Base-by-base conservation (phyloP, 1,140 invertebrate species). In the Thrips palmi region DNA sequence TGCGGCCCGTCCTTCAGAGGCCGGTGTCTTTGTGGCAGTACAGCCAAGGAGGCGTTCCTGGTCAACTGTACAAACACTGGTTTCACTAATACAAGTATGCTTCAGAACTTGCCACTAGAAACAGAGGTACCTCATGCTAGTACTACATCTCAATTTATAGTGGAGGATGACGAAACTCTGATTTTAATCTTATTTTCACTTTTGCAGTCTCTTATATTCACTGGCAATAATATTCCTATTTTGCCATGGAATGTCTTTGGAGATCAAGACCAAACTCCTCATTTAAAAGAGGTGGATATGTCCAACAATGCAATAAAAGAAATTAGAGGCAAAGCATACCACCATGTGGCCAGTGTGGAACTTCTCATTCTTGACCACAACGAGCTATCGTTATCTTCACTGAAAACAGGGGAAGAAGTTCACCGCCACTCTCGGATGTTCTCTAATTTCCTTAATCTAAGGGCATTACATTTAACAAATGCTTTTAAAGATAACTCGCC, bases 331-430 rank as follows among this genome's bases (percentile, higher is more conserved):
- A 79, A 81, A 54, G 61, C 75, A 3, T 84, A 77, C 52, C 79
- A 83, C 48, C 74, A 74, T 49, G 78, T 84, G 1, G 61, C 62
- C 27, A 67, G 64, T 33, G 78, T 84, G 0, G 63, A 75, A 49
- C 60, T 70, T n/a, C 55, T 85, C 1, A 70, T 79, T 42, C 56
- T 85, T 4, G 76, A 81, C 49, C 71, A 81, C 48, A 85, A 85
- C 49, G 59, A 78, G 41, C 51, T 82, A 2, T 66, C 70, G 1
- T 70, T 77, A 31, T 64, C 65, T 0, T 49, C 50, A 14, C n/a
- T n/a, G n/a, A n/a, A n/a, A n/a, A n/a, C n/a, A n/a, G n/a, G n/a
- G n/a, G 63, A 67, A 15, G 62, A 60, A 30, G 57, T 59, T 2
- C 71, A 69, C 40, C 59, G 63, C 43, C 65, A 70, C 49, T 78